Evolutionary conservation across 2,113 vertebrate species (phyloP).

Genomic region (Silurus asotus): DNA sequence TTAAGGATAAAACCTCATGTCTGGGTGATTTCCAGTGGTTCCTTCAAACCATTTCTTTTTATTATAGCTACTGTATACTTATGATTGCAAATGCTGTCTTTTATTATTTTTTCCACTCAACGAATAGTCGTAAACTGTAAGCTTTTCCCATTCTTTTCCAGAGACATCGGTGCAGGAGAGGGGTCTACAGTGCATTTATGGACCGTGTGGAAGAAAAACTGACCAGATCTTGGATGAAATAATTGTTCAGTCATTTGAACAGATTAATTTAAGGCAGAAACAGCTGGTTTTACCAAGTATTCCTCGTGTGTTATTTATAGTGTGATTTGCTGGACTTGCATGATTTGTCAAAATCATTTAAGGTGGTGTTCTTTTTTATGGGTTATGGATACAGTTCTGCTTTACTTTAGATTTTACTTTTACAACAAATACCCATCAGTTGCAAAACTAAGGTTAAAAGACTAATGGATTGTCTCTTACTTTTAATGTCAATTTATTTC

Average conservation of each 20-base stretch:
- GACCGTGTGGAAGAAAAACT: slow-evolving; percentile 71
- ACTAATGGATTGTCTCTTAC: too few relatives aligned
- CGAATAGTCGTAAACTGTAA: background rate
- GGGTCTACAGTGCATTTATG: slow-evolving; percentile 63
- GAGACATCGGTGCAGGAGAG: slow-evolving; percentile 59
- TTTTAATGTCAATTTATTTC: too few relatives aligned
- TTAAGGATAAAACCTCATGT: background rate
- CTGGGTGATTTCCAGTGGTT: background rate
- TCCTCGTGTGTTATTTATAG: background rate
- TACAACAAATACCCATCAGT: background rate
- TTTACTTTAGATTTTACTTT: background rate
- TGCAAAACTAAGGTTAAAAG: background rate
- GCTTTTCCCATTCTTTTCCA: slow-evolving; percentile 41
- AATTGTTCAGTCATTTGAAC: background rate
- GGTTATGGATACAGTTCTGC: background rate
- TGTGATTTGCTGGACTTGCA: background rate
- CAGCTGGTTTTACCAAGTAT: background rate
- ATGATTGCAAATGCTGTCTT: background rate
- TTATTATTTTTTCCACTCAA: background rate
- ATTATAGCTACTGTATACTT: background rate
- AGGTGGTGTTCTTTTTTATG: background rate
- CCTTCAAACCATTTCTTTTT: background rate
- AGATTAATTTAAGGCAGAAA: background rate
- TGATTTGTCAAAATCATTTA: background rate
- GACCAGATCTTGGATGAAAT: slow-evolving; percentile 54